Percentiles rank a stretch among this genome's conserved stretches.
These are phyloP conservation scores for Sinhomidia bicolor DNA, from an alignment of 2,888 invertebrate species.

Conservation along the genomic window DNA sequence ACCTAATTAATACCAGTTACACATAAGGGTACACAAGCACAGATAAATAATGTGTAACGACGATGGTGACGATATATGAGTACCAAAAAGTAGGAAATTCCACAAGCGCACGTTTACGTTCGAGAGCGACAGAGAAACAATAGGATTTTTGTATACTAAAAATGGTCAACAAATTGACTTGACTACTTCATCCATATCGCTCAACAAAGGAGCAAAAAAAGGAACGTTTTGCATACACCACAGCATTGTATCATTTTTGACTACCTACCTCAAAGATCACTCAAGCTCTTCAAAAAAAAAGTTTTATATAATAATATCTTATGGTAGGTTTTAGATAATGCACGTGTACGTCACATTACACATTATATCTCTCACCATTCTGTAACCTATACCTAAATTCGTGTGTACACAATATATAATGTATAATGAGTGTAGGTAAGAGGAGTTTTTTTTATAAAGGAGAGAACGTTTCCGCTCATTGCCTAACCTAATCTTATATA, in stretches of 20 bases:
- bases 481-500: slow-evolving; percentile 49
- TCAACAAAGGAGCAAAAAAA: background rate
- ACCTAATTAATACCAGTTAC: slow-evolving; percentile 66
- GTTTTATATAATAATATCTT: background rate
- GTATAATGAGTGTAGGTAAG: slow-evolving; percentile 21
- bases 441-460: background rate
- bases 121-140: slow-evolving; percentile 22
- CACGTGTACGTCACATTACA: slow-evolving; percentile 1
- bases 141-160: slow-evolving; percentile 46
- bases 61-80: background rate
- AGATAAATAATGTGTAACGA: background rate
- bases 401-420: slow-evolving; percentile 13
- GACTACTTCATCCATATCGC: background rate
- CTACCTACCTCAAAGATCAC: slow-evolving; percentile 72
- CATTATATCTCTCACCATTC: slow-evolving; percentile 5
- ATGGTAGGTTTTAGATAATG: slow-evolving; percentile 23
- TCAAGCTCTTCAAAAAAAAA: slow-evolving; percentile 65
- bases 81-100: slow-evolving; percentile 60
- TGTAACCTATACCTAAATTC: background rate
- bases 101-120: slow-evolving; percentile 19
- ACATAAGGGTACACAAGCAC: background rate
- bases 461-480: slow-evolving; percentile 71
- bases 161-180: slow-evolving; percentile 72
- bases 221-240: background rate
- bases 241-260: slow-evolving; percentile 17